Evolutionary conservation across 2,797 vertebrate genomes (phyloP).

Genomic region (Babyrousa celebensis): DNA sequence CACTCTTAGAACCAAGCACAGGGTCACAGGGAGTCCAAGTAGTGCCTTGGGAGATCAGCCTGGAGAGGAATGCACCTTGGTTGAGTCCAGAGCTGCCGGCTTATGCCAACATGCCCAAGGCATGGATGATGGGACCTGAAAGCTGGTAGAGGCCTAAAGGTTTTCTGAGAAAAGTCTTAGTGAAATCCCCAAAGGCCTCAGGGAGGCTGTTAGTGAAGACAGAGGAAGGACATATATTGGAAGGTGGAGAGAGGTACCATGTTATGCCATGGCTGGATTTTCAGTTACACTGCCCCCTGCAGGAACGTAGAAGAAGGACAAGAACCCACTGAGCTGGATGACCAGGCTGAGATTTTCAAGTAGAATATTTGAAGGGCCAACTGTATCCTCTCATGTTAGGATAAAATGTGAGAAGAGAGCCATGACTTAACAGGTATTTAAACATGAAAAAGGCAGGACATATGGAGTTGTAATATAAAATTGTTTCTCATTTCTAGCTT

Average conservation of each 20-base stretch:
- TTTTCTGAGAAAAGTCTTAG: background rate
- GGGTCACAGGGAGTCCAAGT: background rate
- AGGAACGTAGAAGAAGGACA: background rate
- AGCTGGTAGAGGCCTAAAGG: background rate
- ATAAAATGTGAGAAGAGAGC: conserved; percentile 42
- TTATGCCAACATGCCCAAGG: background rate
- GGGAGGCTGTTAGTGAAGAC: background rate
- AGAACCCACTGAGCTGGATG: background rate
- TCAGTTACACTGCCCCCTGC: accelerated
- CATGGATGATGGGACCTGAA: background rate
- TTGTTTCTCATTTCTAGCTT: background rate
- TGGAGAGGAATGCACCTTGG: background rate
- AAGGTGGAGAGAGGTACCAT: background rate
- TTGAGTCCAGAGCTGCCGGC: background rate
- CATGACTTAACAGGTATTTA: background rate
- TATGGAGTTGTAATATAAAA: conserved; percentile 10
- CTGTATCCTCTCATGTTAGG: background rate
- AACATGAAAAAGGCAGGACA: background rate
- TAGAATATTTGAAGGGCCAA: background rate
- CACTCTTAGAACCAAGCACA: background rate
- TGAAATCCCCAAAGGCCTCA: background rate
- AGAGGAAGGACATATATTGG: background rate
- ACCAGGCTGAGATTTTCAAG: background rate
- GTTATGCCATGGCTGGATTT: accelerated
- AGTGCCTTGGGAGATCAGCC: background rate